Evolutionary conservation across 2,797 vertebrate species (phyloP), one percentile per base, ranked within the genome.

Genomic region (Tangara arthus): DNA sequence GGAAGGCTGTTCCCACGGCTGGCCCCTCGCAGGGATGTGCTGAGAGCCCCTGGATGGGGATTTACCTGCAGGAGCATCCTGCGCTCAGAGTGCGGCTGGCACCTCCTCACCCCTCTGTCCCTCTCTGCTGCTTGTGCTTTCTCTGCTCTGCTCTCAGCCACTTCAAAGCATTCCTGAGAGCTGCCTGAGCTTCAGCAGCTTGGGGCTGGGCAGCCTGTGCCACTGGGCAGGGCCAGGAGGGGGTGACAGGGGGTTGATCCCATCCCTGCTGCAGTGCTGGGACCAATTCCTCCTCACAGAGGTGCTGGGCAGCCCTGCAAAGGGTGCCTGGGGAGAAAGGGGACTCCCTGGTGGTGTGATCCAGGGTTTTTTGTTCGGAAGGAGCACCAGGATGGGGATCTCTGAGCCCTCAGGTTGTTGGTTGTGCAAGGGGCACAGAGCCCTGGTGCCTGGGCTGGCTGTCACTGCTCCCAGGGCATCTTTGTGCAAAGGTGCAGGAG

Each of bases 121-220:
- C 0, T 64, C 52, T 19, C 44, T 55, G 39, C 73, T 27, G 35
- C 32, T 65, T 5, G 2, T 35, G 82, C 56, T 65, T 83, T 61
- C 39, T 39, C 39, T 41, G 39, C 39, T 41, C 37, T 77, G 44
- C 7, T 73, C 82, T 46, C 83, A 96, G 85, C 87, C 95, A 87
- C 92, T 95, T 96, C 94, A 96, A 95, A 97, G 92, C 89, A 91
- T 97, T 92, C 92, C 89, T 88, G 78, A 61, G 80, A 87, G 83
- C 91, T 73, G 78, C 78, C 82, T 3, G 6, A 50, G 60, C 92
- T 82, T 75, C 23, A 34, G 69, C 79, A 68, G 70, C 64, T 84
- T 20, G 18, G 86, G 77, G 37, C 41, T 90, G 86, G 44, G 15
- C 13, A 23, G 30, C 52, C 28, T 60, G 79, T 49, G 81, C 23